These are phyloP conservation scores for Podarcis muralis DNA, from an alignment of 2,113 vertebrate genomes.

Conservation along the genomic window DNA sequence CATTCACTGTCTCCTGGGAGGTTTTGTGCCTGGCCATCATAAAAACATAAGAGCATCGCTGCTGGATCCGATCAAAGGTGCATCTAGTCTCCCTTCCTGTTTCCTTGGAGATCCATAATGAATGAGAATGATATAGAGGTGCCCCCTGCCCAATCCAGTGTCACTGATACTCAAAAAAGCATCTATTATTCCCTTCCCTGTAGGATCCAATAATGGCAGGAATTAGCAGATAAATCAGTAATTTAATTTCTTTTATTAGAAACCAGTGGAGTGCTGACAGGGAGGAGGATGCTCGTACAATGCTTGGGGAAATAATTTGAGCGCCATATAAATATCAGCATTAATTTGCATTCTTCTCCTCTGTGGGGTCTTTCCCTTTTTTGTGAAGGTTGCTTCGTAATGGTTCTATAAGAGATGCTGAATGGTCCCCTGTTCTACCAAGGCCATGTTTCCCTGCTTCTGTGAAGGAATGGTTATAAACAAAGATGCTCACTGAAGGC, in stretches of 20 bases:
- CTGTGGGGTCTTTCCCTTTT: rapidly evolving
- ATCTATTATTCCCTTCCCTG: background rate
- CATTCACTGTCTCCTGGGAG: background rate
- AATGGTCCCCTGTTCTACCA: conserved; percentile 32
- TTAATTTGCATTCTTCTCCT: background rate
- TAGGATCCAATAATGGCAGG: conserved; percentile 27
- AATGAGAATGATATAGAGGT: background rate
- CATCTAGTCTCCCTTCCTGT: background rate
- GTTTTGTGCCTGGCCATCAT: background rate
- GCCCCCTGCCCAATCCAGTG: background rate
- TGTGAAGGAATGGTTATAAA: background rate
- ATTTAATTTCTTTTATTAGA: conserved; percentile 31
- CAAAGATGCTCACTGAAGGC: background rate
- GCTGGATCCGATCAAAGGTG: background rate
- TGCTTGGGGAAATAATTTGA: conserved; percentile 4
- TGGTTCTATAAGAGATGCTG: background rate
- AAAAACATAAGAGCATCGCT: background rate
- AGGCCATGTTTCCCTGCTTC: conserved; percentile 21
- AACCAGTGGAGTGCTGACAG: conserved; percentile 2
- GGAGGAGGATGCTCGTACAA: conserved; percentile 25
- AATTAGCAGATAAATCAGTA: background rate
- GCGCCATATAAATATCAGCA: conserved; percentile 3
- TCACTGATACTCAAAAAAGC: background rate
- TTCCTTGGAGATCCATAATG: background rate
- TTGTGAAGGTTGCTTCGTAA: background rate